These are phyloP conservation scores for Hypomecis atomaria DNA, from an alignment of 2,888 invertebrate species.

Conservation along the genomic window DNA sequence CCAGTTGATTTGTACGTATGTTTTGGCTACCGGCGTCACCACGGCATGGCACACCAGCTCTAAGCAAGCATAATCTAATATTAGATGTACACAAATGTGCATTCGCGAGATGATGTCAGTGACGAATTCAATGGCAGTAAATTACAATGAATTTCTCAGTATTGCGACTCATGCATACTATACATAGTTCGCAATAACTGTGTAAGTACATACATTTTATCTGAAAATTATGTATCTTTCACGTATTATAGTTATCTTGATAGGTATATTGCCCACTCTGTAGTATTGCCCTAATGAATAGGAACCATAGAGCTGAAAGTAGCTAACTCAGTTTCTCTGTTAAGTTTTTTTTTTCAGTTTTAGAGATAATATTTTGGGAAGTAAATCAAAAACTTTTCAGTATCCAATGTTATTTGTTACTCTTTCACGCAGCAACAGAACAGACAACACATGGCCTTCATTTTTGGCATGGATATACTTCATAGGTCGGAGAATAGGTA, in stretches of 20 bases:
- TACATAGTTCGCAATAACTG: slow-evolving; percentile 1
- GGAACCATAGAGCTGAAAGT: too few relatives aligned
- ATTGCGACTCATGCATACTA: slow-evolving; percentile 4
- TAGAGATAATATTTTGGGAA: too few relatives aligned
- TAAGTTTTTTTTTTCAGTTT: too few relatives aligned
- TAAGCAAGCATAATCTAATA: slow-evolving; percentile 50
- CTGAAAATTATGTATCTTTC: neutral
- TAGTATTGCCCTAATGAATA: too few relatives aligned
- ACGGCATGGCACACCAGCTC: slow-evolving; percentile 53
- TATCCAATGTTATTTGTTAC: too few relatives aligned
- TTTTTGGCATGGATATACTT: too few relatives aligned
- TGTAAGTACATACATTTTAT: slow-evolving; percentile 4
- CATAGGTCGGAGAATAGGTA: too few relatives aligned
- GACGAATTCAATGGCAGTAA: slow-evolving; percentile 43
- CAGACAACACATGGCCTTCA: too few relatives aligned
- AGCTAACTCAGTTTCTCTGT: too few relatives aligned
- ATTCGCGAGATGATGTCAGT: slow-evolving; percentile 59
- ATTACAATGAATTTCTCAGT: slow-evolving; percentile 31
- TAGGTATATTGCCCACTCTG: too few relatives aligned
- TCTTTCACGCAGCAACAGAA: too few relatives aligned
- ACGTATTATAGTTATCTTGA: neutral
- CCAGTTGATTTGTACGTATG: slow-evolving; percentile 29
- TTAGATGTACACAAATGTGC: slow-evolving; percentile 59
- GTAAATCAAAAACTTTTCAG: too few relatives aligned
- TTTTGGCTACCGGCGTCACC: slow-evolving; percentile 47